Conservation (phyloP, 2,113 vertebrate species). For the Triplophysa tibetana region DNA sequence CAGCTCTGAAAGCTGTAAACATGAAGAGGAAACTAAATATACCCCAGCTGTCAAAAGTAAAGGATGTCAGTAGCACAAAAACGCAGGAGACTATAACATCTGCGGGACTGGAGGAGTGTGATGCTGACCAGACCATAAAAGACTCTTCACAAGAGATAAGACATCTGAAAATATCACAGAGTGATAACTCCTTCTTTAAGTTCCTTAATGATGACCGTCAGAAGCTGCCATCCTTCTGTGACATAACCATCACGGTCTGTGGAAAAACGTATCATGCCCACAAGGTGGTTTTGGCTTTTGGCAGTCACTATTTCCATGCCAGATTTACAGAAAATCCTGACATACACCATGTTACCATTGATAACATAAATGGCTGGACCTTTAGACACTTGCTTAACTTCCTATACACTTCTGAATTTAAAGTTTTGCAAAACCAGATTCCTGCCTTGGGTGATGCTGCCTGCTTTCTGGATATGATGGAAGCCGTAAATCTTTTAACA, state of each 20-base stretch:
- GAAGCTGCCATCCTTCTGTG: conserved; percentile 84
- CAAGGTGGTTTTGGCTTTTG: conserved; percentile 93
- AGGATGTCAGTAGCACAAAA: conserved; percentile 32
- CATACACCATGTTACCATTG: conserved; percentile 80
- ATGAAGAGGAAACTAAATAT: conserved; percentile 67
- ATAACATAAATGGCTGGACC: conserved; percentile 88
- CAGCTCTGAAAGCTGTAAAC: conserved; percentile 16
- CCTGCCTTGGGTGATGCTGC: conserved; percentile 86
- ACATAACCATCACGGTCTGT: conserved; percentile 85
- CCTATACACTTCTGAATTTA: conserved; percentile 91
- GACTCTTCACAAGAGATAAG: conserved; percentile 66
- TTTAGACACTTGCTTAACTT: conserved; percentile 91
- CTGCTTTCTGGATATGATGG: conserved; percentile 93
- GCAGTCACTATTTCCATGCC: conserved; percentile 95
- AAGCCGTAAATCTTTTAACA: conserved; percentile 87
- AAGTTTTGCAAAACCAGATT: conserved; percentile 84
- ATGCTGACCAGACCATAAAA: conserved; percentile 14
- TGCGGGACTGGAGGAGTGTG: background rate
- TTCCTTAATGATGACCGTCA: conserved; percentile 92
- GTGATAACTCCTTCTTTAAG: conserved; percentile 84
- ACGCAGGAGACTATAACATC: background rate
- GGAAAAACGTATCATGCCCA: conserved; percentile 88
- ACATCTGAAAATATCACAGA: conserved; percentile 79
- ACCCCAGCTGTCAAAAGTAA: conserved; percentile 52
- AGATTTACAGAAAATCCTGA: conserved; percentile 88